phyloP scores from a whole-genome alignment of 2,113 vertebrate species.

The human region GRCh38 chr3:155157001-155157500 shows the following conservation, averaged over 20 bases:
- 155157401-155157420: neutral
- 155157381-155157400: neutral
- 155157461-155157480: neutral
- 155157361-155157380: neutral
- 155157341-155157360: neutral
- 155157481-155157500: neutral
- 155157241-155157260: neutral
- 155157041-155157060: constrained; percentile 20
- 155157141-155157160: neutral
- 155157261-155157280: neutral
- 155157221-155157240: neutral
- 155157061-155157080: neutral
- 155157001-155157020: neutral
- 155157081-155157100: neutral
- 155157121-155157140: accelerated
- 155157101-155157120: neutral
- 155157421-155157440: neutral
- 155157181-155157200: neutral
- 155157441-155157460: neutral
- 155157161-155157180: neutral
- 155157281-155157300: neutral
- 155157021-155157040: neutral
- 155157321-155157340: neutral
- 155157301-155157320: neutral
- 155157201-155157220: neutral